A percentile compares a stretch with the other conserved stretches of the same genome.
phyloP scores from a whole-genome alignment of 1,140 invertebrate species.

The Monochamus saltuarius region DNA sequence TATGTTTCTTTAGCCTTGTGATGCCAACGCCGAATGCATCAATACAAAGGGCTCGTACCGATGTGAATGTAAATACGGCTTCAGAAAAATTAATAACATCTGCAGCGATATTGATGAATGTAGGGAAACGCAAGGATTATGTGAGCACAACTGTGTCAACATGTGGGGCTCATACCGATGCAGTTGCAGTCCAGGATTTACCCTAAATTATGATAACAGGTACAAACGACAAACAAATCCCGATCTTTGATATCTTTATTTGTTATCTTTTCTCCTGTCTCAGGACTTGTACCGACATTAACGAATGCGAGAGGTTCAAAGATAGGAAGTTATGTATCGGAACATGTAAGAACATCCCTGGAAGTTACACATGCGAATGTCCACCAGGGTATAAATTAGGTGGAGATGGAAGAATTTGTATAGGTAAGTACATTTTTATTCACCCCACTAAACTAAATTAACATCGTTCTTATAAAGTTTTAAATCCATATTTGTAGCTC shows the following conservation, averaged over 20 bases:
- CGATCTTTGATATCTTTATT: not conserved
- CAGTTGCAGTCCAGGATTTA: constrained; percentile 72
- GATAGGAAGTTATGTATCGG: constrained; percentile 76
- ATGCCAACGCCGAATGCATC: constrained; percentile 63
- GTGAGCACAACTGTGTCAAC: constrained; percentile 84
- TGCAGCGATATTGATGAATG: constrained; percentile 73
- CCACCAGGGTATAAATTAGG: constrained; percentile 79
- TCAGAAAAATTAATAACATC: constrained; percentile 57
- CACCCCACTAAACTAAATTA: too few relatives aligned
- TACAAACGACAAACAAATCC: constrained; percentile 41
- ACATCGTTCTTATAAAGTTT: too few relatives aligned
- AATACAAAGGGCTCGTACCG: constrained; percentile 81
- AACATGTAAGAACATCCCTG: constrained; percentile 82
- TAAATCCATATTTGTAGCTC: too few relatives aligned
- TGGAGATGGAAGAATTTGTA: constrained; percentile 69
- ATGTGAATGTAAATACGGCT: constrained; percentile 77
- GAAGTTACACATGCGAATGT: constrained; percentile 84
- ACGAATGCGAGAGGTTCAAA: constrained; percentile 80
- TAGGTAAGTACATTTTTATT: constrained; percentile 57
- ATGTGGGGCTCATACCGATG: constrained; percentile 81
- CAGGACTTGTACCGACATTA: constrained; percentile 78
- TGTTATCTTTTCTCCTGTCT: constrained; percentile 25
- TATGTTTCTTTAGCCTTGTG: constrained; percentile 54
- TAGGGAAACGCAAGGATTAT: constrained; percentile 61
- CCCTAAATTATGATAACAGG: constrained; percentile 70